A percentile compares a stretch with the other conserved stretches of the same genome.
Evolutionary conservation across 2,797 vertebrate genomes (phyloP).

Genomic region (Liasis olivaceus): DNA sequence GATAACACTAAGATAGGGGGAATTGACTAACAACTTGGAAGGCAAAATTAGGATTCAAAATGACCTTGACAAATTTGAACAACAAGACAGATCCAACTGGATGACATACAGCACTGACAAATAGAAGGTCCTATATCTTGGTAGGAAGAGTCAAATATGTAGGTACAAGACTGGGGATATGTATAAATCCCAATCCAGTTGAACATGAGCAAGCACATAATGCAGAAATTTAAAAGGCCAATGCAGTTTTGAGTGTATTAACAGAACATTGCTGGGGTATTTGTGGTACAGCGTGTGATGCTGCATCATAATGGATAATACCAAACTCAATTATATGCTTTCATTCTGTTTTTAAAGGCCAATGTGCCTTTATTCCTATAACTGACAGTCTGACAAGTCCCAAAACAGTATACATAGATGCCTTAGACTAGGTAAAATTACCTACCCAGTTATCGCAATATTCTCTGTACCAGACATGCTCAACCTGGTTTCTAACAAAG

Average conservation of each 20-base stretch:
- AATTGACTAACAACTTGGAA: background rate
- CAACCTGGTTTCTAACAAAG: background rate
- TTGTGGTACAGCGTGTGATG: background rate
- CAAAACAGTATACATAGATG: background rate
- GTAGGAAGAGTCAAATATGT: background rate
- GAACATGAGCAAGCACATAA: background rate
- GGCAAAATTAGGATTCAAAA: background rate
- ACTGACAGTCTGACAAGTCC: background rate
- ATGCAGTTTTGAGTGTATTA: background rate
- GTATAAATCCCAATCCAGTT: background rate
- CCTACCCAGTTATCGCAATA: background rate
- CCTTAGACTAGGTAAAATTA: background rate
- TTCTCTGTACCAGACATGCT: background rate
- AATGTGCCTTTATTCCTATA: background rate
- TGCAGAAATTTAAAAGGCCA: background rate
- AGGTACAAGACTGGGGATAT: background rate
- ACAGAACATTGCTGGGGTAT: background rate
- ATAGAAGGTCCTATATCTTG: background rate
- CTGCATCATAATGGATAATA: background rate
- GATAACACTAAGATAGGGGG: background rate
- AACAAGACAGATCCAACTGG: background rate
- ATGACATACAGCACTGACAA: background rate
- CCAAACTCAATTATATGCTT: background rate
- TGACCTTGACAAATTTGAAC: background rate
- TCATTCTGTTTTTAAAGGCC: background rate